Conservation (phyloP, 2,797 vertebrate species). For the Schizopygopsis malacanthus region DNA sequence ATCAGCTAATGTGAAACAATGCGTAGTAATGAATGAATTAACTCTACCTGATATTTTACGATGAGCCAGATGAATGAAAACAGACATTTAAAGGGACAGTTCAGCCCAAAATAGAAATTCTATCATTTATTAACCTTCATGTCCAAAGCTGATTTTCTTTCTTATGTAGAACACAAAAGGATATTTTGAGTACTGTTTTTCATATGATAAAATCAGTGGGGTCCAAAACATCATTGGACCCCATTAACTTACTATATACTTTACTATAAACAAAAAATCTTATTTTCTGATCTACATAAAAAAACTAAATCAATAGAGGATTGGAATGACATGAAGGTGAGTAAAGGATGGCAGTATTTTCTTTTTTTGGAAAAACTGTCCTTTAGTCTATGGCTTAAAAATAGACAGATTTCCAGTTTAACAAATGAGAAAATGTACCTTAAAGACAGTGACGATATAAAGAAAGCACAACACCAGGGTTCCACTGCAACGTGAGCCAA, state of each 20-base stretch:
- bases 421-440: neutral
- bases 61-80: neutral
- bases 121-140: neutral
- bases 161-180: neutral
- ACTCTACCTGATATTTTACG: neutral
- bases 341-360: neutral
- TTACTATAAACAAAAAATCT: too few species aligned
- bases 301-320: neutral
- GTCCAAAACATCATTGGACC: neutral
- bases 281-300: neutral
- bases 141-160: neutral
- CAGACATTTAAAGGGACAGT: neutral
- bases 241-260: neutral
- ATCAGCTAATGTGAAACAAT: slow-evolving; percentile 11
- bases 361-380: neutral
- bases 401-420: neutral
- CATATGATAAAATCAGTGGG: too few species aligned
- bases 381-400: neutral
- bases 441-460: neutral
- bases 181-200: neutral
- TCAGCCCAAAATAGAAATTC: neutral
- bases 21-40: neutral
- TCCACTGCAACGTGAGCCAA: slow-evolving; percentile 55
- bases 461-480: neutral
- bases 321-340: neutral